phyloP scores from a whole-genome alignment of 2,888 invertebrate genomes.

The Amiota minor region DNA sequence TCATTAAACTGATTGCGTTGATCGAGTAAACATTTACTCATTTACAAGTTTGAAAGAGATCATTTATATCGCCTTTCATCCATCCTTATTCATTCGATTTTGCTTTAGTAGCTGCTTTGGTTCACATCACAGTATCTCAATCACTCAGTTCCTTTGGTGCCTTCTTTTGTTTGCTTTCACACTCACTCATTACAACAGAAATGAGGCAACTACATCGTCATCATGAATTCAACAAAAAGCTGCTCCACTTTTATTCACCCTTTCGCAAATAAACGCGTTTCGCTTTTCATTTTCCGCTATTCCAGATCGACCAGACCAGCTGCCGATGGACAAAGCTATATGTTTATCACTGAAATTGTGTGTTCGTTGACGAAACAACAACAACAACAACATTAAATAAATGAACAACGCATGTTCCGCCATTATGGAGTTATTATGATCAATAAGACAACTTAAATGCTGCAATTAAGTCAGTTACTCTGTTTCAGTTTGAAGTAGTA shows the following conservation, averaged over 20 bases:
- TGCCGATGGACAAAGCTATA: too few relatives aligned
- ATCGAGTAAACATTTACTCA: conserved; percentile 58
- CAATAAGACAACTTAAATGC: conserved; percentile 74
- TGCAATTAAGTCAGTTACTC: conserved; percentile 71
- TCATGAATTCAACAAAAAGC: conserved; percentile 24
- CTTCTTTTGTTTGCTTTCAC: conserved; percentile 61
- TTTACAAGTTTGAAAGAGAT: conserved; percentile 58
- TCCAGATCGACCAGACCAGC: too few relatives aligned
- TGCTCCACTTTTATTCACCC: conserved; percentile 54
- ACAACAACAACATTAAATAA: too few relatives aligned
- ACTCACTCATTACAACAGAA: conserved; percentile 57
- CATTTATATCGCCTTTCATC: conserved; percentile 18
- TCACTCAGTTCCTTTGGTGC: too few relatives aligned
- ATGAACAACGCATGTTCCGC: conserved; percentile 68
- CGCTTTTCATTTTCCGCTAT: too few relatives aligned
- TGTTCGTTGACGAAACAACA: too few relatives aligned
- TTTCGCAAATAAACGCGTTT: too few relatives aligned
- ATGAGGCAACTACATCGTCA: background rate
- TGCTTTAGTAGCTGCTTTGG: too few relatives aligned
- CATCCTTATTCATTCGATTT: background rate
- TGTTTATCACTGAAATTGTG: too few relatives aligned
- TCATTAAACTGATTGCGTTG: conserved; percentile 66
- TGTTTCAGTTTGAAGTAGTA: conserved; percentile 26
- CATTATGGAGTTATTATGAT: conserved; percentile 74
- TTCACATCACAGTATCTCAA: too few relatives aligned